Evolutionary conservation across 2,797 vertebrate genomes (phyloP), one percentile per base, ranked within the genome.

Genomic region (Lepus townsendii): DNA sequence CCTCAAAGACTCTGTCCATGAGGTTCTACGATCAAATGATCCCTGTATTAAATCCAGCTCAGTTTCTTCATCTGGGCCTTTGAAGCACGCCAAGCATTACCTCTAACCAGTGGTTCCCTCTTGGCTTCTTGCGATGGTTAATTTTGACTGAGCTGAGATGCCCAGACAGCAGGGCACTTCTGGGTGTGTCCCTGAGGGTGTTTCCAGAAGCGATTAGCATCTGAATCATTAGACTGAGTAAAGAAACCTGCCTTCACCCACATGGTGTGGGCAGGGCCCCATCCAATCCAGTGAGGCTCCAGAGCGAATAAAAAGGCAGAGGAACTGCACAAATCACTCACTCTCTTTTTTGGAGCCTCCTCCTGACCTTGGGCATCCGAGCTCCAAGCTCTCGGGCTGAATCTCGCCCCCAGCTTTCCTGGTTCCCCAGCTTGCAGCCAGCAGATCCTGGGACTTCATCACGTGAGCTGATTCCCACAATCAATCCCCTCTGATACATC

Each of bases 131-230:
- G 3, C 38, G 52, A 27, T 57, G 63, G 60, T 47, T 76, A 68
- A 50, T 87, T 86, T 82, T 69, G 76, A 69, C 42, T 26, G 19
- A 27, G 76, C 38, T 68, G 63, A 71, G 52, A 82, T 87, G 69
- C 47, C 32, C 42, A 72, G 69, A 85, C 26, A 77, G 17, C 16
- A 12, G 66, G 50, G 71, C 24, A 35, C 72, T 65, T 90, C 35
- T 65, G 24, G 54, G 71, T 38, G 7, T 9, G 3, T 73, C 52
- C 68, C 19, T 30, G 38, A 75, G 47, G 24, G 62, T 90, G 82
- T 95, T 93, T 86, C 62, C 87, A 26, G 71, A 77, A 77, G 54
- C 90, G 83, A 91, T 87, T 93, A 83, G 35, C 47, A 47, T 87
- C 83, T 50, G 60, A 87, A 42, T 93, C 35, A 30, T 60, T 54